Percentiles rank a stretch among this genome's conserved stretches.
Evolutionary conservation across 2,888 invertebrate genomes (phyloP).

Genomic region (Encarsia formosa): DNA sequence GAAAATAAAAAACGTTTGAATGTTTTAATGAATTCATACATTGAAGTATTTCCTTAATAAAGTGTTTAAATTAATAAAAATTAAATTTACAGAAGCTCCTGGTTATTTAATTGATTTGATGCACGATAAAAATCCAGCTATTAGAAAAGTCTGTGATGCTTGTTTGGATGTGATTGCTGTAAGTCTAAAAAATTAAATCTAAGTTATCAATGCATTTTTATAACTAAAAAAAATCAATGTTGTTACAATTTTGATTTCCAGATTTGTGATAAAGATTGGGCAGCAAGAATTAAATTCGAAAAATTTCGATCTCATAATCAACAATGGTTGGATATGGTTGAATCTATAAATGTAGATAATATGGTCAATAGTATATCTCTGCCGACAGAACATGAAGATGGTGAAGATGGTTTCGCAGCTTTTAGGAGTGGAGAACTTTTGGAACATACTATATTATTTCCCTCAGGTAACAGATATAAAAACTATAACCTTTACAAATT

Average conservation of each 20-base stretch:
- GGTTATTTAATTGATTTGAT: constrained; percentile 95
- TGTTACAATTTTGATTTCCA: constrained; percentile 33
- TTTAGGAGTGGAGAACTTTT: constrained; percentile 73
- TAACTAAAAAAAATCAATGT: background rate
- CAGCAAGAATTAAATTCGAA: constrained; percentile 87
- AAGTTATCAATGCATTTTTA: too few species aligned
- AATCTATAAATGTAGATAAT: constrained; percentile 61
- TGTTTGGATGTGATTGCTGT: constrained; percentile 94
- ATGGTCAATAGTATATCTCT: constrained; percentile 52
- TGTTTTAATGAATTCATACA: too few species aligned
- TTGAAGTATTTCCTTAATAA: too few species aligned
- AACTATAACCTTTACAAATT: constrained; percentile 3
- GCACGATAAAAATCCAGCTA: constrained; percentile 94
- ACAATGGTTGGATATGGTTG: constrained; percentile 97
- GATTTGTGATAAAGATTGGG: constrained; percentile 86
- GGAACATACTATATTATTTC: constrained; percentile 56
- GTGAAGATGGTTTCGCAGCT: constrained; percentile 68
- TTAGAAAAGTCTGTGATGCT: constrained; percentile 89
- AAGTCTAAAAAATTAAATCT: too few species aligned
- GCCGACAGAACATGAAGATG: constrained; percentile 48
- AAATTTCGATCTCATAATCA: constrained; percentile 98
- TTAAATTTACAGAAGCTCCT: constrained; percentile 73
- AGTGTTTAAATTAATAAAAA: background rate
- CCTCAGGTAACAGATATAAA: constrained; percentile 44
- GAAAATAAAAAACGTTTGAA: too few species aligned